A percentile compares a stretch with the other conserved stretches of the same genome.
Evolutionary conservation across 2,888 invertebrate species (phyloP).

Genomic region (Lasius platythorax): DNA sequence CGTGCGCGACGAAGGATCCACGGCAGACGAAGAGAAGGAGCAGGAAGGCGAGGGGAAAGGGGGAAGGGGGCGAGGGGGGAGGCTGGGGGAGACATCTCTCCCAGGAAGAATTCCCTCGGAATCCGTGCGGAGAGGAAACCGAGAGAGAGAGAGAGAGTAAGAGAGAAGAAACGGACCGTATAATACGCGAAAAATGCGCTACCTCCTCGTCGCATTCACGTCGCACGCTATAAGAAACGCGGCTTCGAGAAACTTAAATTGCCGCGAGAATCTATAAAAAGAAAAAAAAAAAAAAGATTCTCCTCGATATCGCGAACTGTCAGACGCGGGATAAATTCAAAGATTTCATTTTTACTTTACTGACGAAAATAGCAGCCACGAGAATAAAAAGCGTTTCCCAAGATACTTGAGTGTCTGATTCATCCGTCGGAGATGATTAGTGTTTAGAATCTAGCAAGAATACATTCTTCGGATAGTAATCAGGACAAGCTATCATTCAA

Average conservation of each 20-base stretch:
- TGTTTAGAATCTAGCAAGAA: neutral
- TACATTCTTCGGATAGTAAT: neutral
- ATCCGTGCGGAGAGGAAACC: conserved; percentile 62
- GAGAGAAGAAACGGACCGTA: conserved; percentile 46
- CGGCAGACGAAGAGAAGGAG: conserved; percentile 33
- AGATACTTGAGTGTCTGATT: neutral
- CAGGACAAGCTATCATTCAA: neutral
- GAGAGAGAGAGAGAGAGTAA: conserved; percentile 24
- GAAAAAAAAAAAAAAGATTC: neutral
- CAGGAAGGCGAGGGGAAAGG: conserved; percentile 21
- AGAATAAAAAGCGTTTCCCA: neutral
- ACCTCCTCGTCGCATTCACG: conserved; percentile 20
- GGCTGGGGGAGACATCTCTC: conserved; percentile 72
- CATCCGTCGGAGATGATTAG: neutral
- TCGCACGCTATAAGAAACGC: neutral
- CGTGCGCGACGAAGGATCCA: conserved; percentile 13
- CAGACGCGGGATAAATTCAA: neutral
- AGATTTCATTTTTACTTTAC: neutral
- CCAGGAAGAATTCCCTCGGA: conserved; percentile 78
- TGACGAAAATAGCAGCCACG: neutral
- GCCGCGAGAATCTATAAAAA: neutral
- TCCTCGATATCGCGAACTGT: conserved; percentile 9
- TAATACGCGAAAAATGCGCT: conserved; percentile 60
- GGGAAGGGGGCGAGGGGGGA: neutral
- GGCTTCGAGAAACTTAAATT: conserved; percentile 59